Conservation (phyloP, 2,888 invertebrate genomes). For the Barypeithes pellucidus region DNA sequence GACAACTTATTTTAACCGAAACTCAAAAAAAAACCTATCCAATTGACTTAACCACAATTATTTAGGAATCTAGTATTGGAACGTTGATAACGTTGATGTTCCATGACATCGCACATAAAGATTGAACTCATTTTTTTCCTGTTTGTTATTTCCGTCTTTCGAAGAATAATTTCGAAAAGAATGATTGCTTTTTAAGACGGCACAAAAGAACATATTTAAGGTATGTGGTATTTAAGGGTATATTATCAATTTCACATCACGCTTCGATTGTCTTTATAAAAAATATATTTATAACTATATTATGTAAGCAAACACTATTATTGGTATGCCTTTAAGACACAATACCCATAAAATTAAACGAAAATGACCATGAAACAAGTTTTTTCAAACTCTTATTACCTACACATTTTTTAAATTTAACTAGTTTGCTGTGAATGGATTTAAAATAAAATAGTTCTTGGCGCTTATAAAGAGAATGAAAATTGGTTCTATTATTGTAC, state of each 20-base stretch:
- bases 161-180: background rate
- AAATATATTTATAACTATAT: background rate
- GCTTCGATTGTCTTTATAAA: background rate
- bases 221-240: background rate
- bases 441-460: slow-evolving; percentile 11
- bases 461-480: slow-evolving; percentile 20
- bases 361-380: slow-evolving; percentile 25
- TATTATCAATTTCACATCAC: slow-evolving; percentile 27
- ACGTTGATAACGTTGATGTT: slow-evolving; percentile 25
- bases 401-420: slow-evolving; percentile 23
- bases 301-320: slow-evolving; percentile 22
- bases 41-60: slow-evolving; percentile 35
- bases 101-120: slow-evolving; percentile 26
- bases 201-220: slow-evolving; percentile 14
- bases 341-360: slow-evolving; percentile 13
- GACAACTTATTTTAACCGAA: slow-evolving; percentile 25
- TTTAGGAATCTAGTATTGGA: slow-evolving; percentile 11
- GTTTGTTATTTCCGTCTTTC: slow-evolving; percentile 24
- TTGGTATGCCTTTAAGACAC: background rate
- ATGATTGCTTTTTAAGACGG: background rate
- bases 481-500: slow-evolving; percentile 26
- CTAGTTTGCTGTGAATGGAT: slow-evolving; percentile 1
- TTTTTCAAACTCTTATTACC: slow-evolving; percentile 3
- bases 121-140: slow-evolving; percentile 30
- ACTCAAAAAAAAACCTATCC: slow-evolving; percentile 19